Conservation (phyloP, 2,888 invertebrate genomes). For the Scrobipalpa costella region DNA sequence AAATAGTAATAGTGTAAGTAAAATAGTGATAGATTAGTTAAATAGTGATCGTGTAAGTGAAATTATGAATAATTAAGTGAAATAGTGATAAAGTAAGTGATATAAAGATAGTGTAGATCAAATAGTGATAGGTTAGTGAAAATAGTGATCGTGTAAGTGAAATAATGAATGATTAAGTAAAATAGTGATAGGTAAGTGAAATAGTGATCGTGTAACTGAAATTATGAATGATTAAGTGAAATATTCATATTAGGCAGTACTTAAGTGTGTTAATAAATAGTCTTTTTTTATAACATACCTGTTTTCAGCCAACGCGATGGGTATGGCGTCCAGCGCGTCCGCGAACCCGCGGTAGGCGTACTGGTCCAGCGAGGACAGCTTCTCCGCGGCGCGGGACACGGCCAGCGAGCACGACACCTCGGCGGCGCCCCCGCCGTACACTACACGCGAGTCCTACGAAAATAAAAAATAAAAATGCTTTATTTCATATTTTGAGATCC, state of each 20-base stretch:
- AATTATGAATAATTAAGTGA: not conserved
- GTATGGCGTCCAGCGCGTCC: conserved; percentile 96
- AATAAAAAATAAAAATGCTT: not conserved
- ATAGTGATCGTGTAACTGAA: not conserved
- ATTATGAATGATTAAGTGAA: not conserved
- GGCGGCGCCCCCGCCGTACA: conserved; percentile 98
- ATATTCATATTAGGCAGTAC: too few relatives aligned
- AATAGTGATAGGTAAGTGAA: not conserved
- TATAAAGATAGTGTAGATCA: not conserved
- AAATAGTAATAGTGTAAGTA: not conserved
- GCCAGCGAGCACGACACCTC: conserved; percentile 97
- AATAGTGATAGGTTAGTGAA: not conserved
- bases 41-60: not conserved
- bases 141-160: too few relatives aligned
- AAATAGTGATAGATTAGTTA: not conserved
- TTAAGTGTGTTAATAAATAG: not conserved
- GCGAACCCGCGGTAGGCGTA: conserved; percentile 98
- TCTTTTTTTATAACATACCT: conserved; percentile 48
- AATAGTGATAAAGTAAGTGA: not conserved
- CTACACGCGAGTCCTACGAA: conserved; percentile 86
- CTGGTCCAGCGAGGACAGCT: conserved; percentile 94
- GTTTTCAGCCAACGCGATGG: conserved; percentile 98
- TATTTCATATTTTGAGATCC: too few relatives aligned
- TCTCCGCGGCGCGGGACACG: conserved; percentile 93
- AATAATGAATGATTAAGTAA: not conserved